Conservation (phyloP, 2,888 invertebrate genomes). For the Brachycybe producta region DNA sequence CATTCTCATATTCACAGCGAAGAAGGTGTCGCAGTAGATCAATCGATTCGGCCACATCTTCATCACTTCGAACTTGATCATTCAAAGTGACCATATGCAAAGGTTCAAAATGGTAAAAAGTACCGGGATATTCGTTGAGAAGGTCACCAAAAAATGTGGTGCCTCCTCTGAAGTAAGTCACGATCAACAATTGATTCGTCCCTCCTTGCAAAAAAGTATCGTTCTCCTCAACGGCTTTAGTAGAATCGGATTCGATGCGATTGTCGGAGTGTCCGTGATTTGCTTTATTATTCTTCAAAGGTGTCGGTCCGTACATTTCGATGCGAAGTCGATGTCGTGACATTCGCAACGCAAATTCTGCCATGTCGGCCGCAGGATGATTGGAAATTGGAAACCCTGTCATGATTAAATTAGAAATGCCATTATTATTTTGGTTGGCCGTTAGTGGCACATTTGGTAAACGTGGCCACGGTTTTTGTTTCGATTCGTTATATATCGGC, state of each 20-base stretch:
- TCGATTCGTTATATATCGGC: no score
- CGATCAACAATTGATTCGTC: conserved; percentile 9
- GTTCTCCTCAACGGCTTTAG: no score
- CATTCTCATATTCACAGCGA: conserved; percentile 2
- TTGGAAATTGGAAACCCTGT: no score
- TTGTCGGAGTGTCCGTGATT: conserved; percentile 24
- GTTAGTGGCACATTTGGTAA: no score
- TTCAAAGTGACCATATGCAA: conserved; percentile 33
- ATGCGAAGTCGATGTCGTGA: conserved; percentile 4
- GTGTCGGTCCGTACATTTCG: not conserved
- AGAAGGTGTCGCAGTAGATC: not conserved
- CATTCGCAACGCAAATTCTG: conserved; percentile 8
- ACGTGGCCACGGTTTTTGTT: no score
- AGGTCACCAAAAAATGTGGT: conserved; percentile 80
- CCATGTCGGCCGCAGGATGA: no score
- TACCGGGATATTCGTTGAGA: conserved; percentile 67
- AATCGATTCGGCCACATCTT: not conserved
- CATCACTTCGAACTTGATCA: conserved; percentile 1
- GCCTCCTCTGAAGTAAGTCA: conserved; percentile 59
- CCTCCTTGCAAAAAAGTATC: no score
- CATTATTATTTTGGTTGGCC: no score
- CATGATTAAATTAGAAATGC: no score
- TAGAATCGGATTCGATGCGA: not conserved
- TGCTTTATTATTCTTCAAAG: no score
- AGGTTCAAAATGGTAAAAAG: conserved; percentile 83